A percentile compares a stretch with the other conserved stretches of the same genome.
Conservation (phyloP, 2,797 vertebrate genomes). For the Phyllotis vaccarum region DNA sequence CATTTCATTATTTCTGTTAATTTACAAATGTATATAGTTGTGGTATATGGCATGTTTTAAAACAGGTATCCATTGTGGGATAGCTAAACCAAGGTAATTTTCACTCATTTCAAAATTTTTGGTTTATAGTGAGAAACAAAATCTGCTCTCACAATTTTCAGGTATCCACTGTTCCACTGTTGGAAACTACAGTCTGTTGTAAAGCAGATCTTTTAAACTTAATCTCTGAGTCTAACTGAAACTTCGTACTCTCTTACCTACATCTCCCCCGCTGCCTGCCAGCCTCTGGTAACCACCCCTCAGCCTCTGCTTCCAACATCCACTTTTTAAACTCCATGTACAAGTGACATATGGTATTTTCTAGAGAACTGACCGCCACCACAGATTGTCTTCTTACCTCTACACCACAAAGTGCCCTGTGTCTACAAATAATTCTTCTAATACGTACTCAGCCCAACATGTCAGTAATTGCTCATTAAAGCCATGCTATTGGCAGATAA, state of each 20-base stretch:
- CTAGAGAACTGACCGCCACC: background rate
- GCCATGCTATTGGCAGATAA: background rate
- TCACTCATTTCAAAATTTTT: background rate
- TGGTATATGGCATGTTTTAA: background rate
- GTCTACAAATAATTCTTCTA: background rate
- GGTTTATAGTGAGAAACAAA: background rate
- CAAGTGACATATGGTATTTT: background rate
- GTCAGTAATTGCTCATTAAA: background rate
- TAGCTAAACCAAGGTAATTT: background rate
- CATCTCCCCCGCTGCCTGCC: background rate
- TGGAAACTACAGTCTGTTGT: background rate
- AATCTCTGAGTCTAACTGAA: background rate
- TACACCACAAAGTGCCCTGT: background rate
- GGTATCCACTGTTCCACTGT: too few relatives aligned
- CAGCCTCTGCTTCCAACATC: background rate
- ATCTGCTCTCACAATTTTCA: background rate
- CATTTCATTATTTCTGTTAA: background rate
- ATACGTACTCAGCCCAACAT: background rate
- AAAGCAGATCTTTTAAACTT: background rate
- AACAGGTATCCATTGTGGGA: background rate
- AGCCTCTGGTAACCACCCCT: background rate
- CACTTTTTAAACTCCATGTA: background rate
- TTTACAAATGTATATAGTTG: background rate
- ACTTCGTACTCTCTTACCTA: background rate
- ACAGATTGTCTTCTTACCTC: background rate